Evolutionary conservation across 1,140 invertebrate species (phyloP), one percentile per base, ranked within the genome.

Genomic region (Nasonia vitripennis): DNA sequence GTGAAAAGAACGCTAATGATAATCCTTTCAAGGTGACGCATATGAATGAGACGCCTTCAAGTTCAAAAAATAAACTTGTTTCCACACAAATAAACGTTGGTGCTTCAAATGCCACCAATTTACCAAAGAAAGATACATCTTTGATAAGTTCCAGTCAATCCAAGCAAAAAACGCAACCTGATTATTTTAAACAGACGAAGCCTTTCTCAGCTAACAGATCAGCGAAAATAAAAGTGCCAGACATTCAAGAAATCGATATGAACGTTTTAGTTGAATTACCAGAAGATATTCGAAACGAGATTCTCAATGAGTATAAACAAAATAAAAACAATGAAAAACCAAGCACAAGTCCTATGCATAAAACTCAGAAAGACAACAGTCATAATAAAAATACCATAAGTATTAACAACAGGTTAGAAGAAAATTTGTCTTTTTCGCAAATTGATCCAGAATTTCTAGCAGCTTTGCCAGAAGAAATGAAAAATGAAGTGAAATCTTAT

Each of bases 191-290:
- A 85, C 73, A 88, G 80, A 87, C 27, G 10, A 91, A 90, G 86
- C 83, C 87, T 31, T 82, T 45, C 71, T 74, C 86, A 0, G 80
- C 37, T 20, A 88, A 87, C 78, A 89, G 87, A 84, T 62, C 67
- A 34, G 80, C 80, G 34, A 91, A 91, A 91, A 55, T 88, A 12
- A 74, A 87, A 48, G n/a, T 90, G 51, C 90, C 90, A 45, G 83
- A 87, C 2, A 83, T 90, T 34, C 84, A 91, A 79, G 90, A 94
- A 86, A 93, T 96, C 81, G 95, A 96, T 91, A 86, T 93, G 84
- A 90, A 93, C 37, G 94, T 96, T 23, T 91, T 96, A 77, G 92
- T 94, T 34, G 94, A 95, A 87, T 90, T 96, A 51, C 96, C 96
- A 0, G 92, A 94, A 86, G 94, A 95, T 74, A 94, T 96, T 37